Conservation (phyloP, 1,140 invertebrate genomes). For the Bombyx mori region DNA sequence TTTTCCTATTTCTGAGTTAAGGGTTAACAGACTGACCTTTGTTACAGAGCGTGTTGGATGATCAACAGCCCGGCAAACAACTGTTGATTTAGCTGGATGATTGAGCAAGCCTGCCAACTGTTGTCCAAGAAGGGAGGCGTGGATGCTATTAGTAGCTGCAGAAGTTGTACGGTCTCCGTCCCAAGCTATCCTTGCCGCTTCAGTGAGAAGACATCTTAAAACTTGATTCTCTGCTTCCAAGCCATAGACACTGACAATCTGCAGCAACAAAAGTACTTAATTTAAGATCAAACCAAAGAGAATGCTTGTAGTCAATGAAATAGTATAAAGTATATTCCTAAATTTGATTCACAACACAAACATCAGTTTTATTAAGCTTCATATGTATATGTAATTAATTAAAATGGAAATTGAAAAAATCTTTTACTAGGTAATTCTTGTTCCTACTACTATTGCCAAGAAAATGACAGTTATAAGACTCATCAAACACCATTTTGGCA, state of each 20-base stretch:
- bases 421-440: no score
- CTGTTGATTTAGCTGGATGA: slow-evolving; percentile 60
- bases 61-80: slow-evolving; percentile 59
- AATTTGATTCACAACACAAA: no score
- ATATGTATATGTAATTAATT: no score
- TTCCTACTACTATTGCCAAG: no score
- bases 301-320: no score
- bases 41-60: slow-evolving; percentile 48
- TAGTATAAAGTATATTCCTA: no score
- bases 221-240: slow-evolving; percentile 66
- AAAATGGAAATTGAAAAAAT: no score
- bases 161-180: slow-evolving; percentile 45
- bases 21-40: slow-evolving; percentile 37
- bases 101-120: slow-evolving; percentile 49
- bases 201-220: slow-evolving; percentile 54
- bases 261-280: slow-evolving; percentile 14
- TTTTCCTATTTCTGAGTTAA: background rate
- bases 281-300: background rate
- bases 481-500: no score
- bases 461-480: no score
- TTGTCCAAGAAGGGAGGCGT: slow-evolving; percentile 52
- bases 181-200: slow-evolving; percentile 54
- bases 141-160: slow-evolving; percentile 34
- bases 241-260: slow-evolving; percentile 60
- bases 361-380: no score